Percentiles rank a stretch among this genome's conserved stretches.
These are phyloP conservation scores for Enteromius mattozi DNA, from an alignment of 2,797 vertebrate genomes.

Conservation along the genomic window DNA sequence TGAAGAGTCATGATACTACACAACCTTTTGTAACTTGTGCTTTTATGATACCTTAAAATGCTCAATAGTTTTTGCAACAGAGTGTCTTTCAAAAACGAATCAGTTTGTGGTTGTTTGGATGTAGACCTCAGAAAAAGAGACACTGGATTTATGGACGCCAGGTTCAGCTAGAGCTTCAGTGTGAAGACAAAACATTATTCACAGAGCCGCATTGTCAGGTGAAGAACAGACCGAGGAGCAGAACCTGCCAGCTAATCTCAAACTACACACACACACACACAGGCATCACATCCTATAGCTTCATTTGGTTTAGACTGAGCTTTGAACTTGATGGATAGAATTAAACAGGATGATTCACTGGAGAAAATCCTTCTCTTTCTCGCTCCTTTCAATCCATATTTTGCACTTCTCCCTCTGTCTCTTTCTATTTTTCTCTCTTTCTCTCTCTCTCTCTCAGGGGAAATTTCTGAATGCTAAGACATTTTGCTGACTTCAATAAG, in stretches of 20 bases:
- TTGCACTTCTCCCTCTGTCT: neutral
- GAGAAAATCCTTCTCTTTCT: conserved; percentile 41
- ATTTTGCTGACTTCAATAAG: conserved; percentile 44
- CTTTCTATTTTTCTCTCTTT: neutral
- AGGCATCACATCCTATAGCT: conserved; percentile 33
- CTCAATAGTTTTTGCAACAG: conserved; percentile 1
- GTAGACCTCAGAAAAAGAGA: conserved; percentile 19
- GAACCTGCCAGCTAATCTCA: conserved; percentile 39
- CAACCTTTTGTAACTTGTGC: neutral
- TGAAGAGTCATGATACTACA: neutral
- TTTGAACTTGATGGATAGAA: conserved; percentile 52
- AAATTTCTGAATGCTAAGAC: conserved; percentile 29
- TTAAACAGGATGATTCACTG: conserved; percentile 44
- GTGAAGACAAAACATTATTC: conserved; percentile 51
- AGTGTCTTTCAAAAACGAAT: neutral
- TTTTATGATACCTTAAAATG: neutral
- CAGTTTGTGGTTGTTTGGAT: conserved; percentile 15
- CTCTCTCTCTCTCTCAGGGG: conserved; percentile 26
- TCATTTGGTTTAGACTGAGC: conserved; percentile 25
- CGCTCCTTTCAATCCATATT: conserved; percentile 19
- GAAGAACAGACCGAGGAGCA: conserved; percentile 47
- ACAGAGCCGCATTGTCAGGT: conserved; percentile 28
- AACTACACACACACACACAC: conserved; percentile 34
- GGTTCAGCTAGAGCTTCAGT: conserved; percentile 27
- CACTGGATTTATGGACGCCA: conserved; percentile 21